Percentiles rank a stretch among this genome's conserved stretches.
phyloP scores from a whole-genome alignment of 2,113 vertebrate genomes.

The Pterocles gutturalis region DNA sequence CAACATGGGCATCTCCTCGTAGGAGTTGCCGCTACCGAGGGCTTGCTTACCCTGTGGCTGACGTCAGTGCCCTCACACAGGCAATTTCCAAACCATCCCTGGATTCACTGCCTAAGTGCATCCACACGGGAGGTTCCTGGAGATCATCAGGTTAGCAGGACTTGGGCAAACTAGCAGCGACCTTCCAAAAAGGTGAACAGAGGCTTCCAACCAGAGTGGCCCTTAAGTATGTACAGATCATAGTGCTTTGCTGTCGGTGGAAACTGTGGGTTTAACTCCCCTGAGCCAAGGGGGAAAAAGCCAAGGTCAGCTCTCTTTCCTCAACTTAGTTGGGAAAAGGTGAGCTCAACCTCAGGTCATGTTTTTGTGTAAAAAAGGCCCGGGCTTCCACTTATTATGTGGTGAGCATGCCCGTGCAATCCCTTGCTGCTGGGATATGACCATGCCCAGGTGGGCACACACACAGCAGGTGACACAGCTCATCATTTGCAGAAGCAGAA shows the following conservation, averaged over 20 bases:
- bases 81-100: neutral
- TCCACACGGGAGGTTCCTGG: neutral
- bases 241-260: neutral
- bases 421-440: neutral
- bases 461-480: neutral
- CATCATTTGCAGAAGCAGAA: neutral
- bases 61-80: neutral
- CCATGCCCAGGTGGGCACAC: neutral
- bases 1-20: neutral
- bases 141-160: neutral
- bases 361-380: neutral
- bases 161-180: neutral
- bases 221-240: neutral
- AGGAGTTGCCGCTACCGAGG: neutral
- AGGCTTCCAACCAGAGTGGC: neutral
- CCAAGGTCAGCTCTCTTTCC: neutral
- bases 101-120: neutral
- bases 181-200: neutral
- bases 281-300: neutral
- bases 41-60: neutral
- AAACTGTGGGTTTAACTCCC: neutral
- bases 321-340: neutral
- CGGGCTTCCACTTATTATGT: neutral
- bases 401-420: accelerated
- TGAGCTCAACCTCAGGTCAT: neutral